A percentile compares a stretch with the other conserved stretches of the same genome.
Conservation (phyloP, 2,797 vertebrate species). For the Notoglanidium macrostoma region DNA sequence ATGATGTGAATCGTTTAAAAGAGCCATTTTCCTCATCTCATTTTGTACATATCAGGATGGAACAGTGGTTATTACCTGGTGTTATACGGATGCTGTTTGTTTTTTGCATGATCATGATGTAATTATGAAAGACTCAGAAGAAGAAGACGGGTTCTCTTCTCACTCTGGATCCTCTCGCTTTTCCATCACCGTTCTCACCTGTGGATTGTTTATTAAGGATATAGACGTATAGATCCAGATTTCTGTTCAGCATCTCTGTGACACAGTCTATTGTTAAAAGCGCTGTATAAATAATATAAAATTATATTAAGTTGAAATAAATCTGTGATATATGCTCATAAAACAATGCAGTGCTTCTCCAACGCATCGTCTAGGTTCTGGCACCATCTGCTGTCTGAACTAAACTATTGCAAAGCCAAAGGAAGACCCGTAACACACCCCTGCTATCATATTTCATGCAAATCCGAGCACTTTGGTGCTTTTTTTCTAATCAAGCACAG, state of each 20-base stretch:
- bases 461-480: not conserved
- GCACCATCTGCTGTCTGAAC: conserved; percentile 34
- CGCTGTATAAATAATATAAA: not conserved
- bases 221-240: not conserved
- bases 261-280: not conserved
- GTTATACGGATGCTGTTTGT: not conserved
- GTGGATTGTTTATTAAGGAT: not conserved
- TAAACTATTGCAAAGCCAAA: not conserved
- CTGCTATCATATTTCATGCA: not conserved
- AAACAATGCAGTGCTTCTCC: not conserved
- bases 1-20: not conserved
- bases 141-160: not conserved
- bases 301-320: not conserved
- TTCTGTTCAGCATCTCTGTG: not conserved
- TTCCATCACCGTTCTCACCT: not conserved
- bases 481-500: not conserved
- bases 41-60: not conserved
- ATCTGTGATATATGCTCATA: not conserved
- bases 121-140: not conserved
- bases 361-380: not conserved
- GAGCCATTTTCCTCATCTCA: not conserved
- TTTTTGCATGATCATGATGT: not conserved
- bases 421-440: not conserved
- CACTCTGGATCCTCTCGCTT: not conserved
- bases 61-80: not conserved